Percentiles rank a stretch among this genome's conserved stretches.
Evolutionary conservation across 2,888 invertebrate genomes (phyloP).

Genomic region (Eupithecia inturbata): DNA sequence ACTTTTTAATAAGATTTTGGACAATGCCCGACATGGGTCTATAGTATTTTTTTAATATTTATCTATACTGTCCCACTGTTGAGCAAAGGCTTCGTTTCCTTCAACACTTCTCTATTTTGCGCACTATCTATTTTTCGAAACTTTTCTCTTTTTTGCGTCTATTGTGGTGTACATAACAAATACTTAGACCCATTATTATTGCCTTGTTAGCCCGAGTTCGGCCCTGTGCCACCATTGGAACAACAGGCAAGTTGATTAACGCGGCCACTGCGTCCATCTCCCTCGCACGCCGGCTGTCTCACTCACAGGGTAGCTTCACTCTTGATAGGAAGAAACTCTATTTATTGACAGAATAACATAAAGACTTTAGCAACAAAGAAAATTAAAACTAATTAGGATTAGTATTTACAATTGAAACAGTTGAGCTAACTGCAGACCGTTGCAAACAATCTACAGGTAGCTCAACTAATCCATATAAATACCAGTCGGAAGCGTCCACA

Average conservation of each 20-base stretch:
- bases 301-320: conserved; percentile 57
- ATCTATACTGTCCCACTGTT: too few species aligned
- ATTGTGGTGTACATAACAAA: too few species aligned
- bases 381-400: not conserved
- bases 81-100: too few species aligned
- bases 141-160: too few species aligned
- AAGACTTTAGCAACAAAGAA: too few species aligned
- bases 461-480: not conserved
- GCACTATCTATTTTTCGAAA: too few species aligned
- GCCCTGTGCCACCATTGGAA: conserved; percentile 56
- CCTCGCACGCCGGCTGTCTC: conserved; percentile 47
- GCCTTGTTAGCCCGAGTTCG: conserved; percentile 46
- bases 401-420: not conserved
- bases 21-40: too few species aligned
- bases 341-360: not conserved
- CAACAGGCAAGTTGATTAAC: conserved; percentile 75
- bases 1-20: too few species aligned
- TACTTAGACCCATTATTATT: not conserved
- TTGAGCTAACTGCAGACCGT: not conserved
- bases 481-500: too few species aligned
- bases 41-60: too few species aligned
- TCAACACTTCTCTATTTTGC: too few species aligned
- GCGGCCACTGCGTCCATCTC: conserved; percentile 53
- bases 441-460: not conserved
- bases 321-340: not conserved